phyloP scores from a whole-genome alignment of 2,113 vertebrate species.

The Alouatta palliata region DNA sequence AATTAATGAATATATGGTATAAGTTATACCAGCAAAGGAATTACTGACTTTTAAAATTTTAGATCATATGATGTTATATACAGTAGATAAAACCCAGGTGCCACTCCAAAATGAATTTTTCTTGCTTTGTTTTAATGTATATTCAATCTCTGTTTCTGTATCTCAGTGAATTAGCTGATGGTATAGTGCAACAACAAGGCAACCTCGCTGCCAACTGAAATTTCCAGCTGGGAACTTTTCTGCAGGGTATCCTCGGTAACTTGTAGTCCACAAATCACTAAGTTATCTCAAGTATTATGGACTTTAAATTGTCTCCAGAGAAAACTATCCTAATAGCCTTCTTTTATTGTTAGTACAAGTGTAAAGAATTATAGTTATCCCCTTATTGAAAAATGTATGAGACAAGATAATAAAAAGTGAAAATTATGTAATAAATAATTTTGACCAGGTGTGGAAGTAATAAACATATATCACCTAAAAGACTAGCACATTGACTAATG shows the following conservation, averaged over 20 bases:
- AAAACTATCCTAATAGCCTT: conserved; percentile 74
- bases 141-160: neutral
- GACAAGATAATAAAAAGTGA: conserved; percentile 80
- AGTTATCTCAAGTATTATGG: conserved; percentile 24
- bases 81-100: neutral
- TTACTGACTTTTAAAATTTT: neutral
- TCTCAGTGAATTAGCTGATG: neutral
- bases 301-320: conserved; percentile 78
- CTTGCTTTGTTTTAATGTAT: neutral
- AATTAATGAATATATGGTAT: neutral
- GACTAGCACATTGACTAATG: conserved; percentile 54
- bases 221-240: neutral
- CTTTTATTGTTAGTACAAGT: conserved; percentile 74
- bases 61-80: neutral
- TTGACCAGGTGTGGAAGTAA: conserved; percentile 74
- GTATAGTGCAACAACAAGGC: neutral
- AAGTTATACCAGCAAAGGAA: neutral
- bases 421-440: conserved; percentile 76
- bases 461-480: conserved; percentile 77
- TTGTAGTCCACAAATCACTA: conserved; percentile 43
- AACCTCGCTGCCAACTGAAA: neutral
- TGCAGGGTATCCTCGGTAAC: neutral
- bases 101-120: neutral
- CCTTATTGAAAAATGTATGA: conserved; percentile 74
- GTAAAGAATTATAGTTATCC: conserved; percentile 71